Conservation (phyloP, 2,888 invertebrate species). For the Andrena trimmerana region DNA sequence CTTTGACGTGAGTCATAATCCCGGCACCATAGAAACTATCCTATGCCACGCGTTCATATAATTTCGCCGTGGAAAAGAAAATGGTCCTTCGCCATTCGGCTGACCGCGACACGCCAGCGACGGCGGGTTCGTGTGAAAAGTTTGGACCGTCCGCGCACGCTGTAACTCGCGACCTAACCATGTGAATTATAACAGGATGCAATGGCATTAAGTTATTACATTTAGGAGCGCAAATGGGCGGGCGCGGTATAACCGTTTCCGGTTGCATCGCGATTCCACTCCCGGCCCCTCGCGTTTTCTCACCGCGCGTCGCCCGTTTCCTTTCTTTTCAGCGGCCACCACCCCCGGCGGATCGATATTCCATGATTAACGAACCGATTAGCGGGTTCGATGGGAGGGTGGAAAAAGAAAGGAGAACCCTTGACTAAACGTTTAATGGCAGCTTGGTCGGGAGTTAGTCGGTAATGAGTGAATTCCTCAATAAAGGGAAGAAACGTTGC, state of each 20-base stretch:
- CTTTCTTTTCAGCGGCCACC: background rate
- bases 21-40: too few relatives aligned
- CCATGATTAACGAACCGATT: slow-evolving; percentile 16
- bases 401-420: background rate
- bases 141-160: slow-evolving; percentile 29
- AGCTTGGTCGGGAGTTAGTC: background rate
- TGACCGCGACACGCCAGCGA: background rate
- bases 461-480: background rate
- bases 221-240: slow-evolving; percentile 54
- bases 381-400: too few relatives aligned
- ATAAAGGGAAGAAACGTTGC: slow-evolving; percentile 17
- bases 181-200: slow-evolving; percentile 65
- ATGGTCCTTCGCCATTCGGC: too few relatives aligned
- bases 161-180: slow-evolving; percentile 45
- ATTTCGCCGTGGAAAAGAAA: too few relatives aligned
- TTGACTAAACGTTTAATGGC: slow-evolving; percentile 1
- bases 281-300: slow-evolving; percentile 46
- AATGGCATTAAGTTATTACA: slow-evolving; percentile 64
- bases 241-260: slow-evolving; percentile 53
- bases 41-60: too few relatives aligned
- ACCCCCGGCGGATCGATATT: background rate
- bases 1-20: too few relatives aligned
- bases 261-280: slow-evolving; percentile 48
- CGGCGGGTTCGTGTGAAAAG: slow-evolving; percentile 49
- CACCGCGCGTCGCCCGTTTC: slow-evolving; percentile 13